These are phyloP conservation scores for Rhabditoides inermis DNA, from an alignment of 2,888 invertebrate genomes.

Conservation along the genomic window DNA sequence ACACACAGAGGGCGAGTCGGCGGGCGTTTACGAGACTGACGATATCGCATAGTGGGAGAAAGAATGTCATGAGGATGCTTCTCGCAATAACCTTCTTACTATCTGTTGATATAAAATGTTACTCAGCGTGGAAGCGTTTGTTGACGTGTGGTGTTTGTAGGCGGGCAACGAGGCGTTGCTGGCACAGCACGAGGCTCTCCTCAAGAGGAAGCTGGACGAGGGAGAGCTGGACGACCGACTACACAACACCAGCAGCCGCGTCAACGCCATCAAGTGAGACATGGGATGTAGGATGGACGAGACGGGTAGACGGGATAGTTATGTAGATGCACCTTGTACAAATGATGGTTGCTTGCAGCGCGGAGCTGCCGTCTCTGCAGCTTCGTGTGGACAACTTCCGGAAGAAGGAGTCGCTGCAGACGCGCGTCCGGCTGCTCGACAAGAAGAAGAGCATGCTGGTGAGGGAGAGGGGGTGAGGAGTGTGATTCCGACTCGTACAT, in stretches of 20 bases:
- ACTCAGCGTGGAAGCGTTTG: no score
- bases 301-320: background rate
- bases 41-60: no score
- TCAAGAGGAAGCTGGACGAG: constrained; percentile 16
- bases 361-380: no score
- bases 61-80: no score
- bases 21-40: no score
- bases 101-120: no score
- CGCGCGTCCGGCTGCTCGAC: constrained; percentile 17
- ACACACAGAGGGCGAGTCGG: constrained; percentile 66
- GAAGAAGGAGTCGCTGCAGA: constrained; percentile 19
- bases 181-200: constrained; percentile 18
- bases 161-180: constrained; percentile 23
- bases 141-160: constrained; percentile 4
- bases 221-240: constrained; percentile 11
- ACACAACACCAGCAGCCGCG: background rate
- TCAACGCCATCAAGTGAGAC: background rate
- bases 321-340: no score
- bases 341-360: no score
- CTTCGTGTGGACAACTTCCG: constrained; percentile 31
- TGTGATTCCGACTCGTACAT: background rate
- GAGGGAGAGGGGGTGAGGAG: background rate
- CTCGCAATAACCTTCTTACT: no score
- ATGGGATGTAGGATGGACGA: constrained; percentile 2
- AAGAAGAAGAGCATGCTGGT: constrained; percentile 14